Base-by-base conservation (phyloP, 2,113 vertebrate genomes). In the Motacilla tschutschensis region DNA sequence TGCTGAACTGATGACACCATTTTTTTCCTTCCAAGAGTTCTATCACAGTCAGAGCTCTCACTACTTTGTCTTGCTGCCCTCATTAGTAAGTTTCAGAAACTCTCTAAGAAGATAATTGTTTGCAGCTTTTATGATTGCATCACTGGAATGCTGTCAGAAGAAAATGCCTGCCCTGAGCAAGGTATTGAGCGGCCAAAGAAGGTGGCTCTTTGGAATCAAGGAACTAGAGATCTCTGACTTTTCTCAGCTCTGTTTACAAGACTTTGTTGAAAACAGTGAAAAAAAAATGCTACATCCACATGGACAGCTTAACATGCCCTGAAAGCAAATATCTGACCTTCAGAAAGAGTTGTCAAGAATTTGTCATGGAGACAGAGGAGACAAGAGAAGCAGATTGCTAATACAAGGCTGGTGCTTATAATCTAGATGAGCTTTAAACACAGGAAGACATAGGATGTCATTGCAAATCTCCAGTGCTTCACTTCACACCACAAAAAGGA, bases 391-490 rank as follows among this genome's bases (percentile, higher is more conserved):
- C 21, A 69, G 46, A 60, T 53, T 72, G 58, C 29, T 57, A 75
- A 54, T 46, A 54, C 41, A 53, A 80, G 41, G n/a, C 58, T 41
- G 53, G 58, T 38, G 31, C 35, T 71, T 69, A 50, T 72, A 78
- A 41, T 36, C 86, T 67, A 48, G 88, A 55, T 60, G 22, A 85
- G 40, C 36, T 85, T 81, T 78, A 66, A 10, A 8, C 59, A 60
- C 35, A 40, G 28, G n/a, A 64, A 60, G 38, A 69, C 69, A 36
- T 24, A 79, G 65, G 46, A 83, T 78, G 41, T 54, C 74, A 72
- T 14, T 86, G 80, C 66, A 79, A 81, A 81, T 69, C 78, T 87
- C 73, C 66, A 67, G 53, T 48, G 31, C 44, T 89, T 92, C 55
- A 38, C 51, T 72, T 87, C 54, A 77, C 44, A 43, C 9, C 40